Base-by-base conservation (phyloP, 1,140 invertebrate species). In the Zaprionus ornatus region DNA sequence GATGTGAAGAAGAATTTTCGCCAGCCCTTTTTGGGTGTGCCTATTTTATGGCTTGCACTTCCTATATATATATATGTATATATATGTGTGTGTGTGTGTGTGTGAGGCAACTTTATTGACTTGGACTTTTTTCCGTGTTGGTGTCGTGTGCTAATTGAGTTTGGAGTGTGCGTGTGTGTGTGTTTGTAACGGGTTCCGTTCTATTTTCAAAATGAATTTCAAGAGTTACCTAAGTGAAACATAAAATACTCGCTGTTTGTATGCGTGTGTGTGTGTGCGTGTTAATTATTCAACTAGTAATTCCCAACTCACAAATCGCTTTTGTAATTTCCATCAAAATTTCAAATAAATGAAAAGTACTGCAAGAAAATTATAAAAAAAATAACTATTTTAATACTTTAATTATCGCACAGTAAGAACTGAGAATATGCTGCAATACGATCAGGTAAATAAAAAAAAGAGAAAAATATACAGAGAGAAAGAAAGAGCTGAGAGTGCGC, bases 381-480 rank as follows among this genome's bases (percentile, higher is more conserved):
- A 59, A 62, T 52, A 60, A 55, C 17, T 27, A 59, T 59, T 40
- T 40, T 52, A 29, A 56, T 56, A 70, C 27, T 56, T 17, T 59
- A 66, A 50, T 45, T 65, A 59, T 23, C 45, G 62, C 50, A 67
- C 17, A 68, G 29, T 68, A 75, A 70, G 42, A 79, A 76, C 52
- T 60, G 55, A 45, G 40, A 75, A 72, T 60, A 81, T 81, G 79
- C 77, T 79, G 77, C 66, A 81, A 81, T 81, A 81, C 79, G 77
- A 81, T 77, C 77, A 81, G 79, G 79, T 81, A 81, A 81, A 69
- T 79, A 62, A 45, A 42, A n/a, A 17, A 42, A 42, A n/a, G 13
- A 15, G 35, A 5, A 37, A n/a, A 0, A 42, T 6, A 42, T 4
- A 42, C 35, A 37, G 13, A 7, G n/a, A 19, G n/a, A 17, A 45